A percentile compares a stretch with the other conserved stretches of the same genome.
phyloP scores from a whole-genome alignment of 2,888 invertebrate genomes.

The Drosophila limbata region DNA sequence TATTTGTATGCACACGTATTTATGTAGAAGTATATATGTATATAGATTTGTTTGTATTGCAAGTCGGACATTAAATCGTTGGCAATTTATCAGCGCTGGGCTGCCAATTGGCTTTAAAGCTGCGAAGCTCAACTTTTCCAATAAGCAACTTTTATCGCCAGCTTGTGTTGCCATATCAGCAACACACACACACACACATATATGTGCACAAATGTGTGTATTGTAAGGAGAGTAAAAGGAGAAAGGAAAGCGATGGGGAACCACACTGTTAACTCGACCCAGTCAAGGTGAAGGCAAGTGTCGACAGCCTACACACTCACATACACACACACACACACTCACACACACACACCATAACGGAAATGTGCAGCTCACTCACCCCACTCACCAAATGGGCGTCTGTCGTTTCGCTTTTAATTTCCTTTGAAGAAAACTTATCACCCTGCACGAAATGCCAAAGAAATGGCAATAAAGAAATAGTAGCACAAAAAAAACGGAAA shows the following conservation, averaged over 20 bases:
- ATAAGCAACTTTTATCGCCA: conserved; percentile 64
- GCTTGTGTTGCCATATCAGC: conserved; percentile 54
- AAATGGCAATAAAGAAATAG: conserved; percentile 56
- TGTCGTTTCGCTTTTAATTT: conserved; percentile 68
- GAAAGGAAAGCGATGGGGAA: background rate
- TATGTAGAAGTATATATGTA: background rate
- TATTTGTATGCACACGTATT: too few species aligned
- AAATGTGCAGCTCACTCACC: conserved; percentile 48
- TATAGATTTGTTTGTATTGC: conserved; percentile 8
- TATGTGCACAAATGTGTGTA: conserved; percentile 3
- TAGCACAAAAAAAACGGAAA: background rate
- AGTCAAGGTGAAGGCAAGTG: conserved; percentile 72
- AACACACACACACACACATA: conserved; percentile 12
- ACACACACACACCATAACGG: conserved; percentile 40
- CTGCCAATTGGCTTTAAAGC: conserved; percentile 62
- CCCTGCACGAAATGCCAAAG: conserved; percentile 64
- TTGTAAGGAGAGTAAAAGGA: background rate
- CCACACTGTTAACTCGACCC: conserved; percentile 44
- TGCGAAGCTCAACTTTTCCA: conserved; percentile 55
- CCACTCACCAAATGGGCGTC: conserved; percentile 29
- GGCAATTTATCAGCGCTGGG: conserved; percentile 46
- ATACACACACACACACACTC: conserved; percentile 31
- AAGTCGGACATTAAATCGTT: conserved; percentile 46
- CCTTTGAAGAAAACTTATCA: conserved; percentile 72
- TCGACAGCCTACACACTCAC: conserved; percentile 46